Evolutionary conservation across 2,797 vertebrate genomes (phyloP).

Genomic region (Discoglossus pictus): DNA sequence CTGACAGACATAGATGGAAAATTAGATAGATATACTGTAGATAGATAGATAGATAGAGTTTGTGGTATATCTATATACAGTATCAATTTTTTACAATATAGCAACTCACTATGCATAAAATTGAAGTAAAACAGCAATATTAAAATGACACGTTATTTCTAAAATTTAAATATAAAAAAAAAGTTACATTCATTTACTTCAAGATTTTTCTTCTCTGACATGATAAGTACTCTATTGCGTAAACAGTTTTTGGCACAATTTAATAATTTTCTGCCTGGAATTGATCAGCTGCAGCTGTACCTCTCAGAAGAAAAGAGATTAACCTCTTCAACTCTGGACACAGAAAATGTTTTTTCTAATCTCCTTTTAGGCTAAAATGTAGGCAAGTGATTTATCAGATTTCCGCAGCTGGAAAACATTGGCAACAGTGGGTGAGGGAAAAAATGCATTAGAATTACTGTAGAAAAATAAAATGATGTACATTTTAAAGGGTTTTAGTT

Average conservation of each 20-base stretch:
- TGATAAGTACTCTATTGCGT: conserved; percentile 30
- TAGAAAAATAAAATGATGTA: too few species aligned
- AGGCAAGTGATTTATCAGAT: conserved; percentile 39
- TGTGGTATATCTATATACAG: too few species aligned
- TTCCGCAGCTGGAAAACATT: conserved; percentile 39
- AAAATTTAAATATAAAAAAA: conserved; percentile 31
- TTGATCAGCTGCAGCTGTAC: conserved; percentile 45
- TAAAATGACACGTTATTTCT: conserved; percentile 19
- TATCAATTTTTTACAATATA: too few species aligned
- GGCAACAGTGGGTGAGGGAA: neutral
- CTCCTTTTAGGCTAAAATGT: conserved; percentile 26
- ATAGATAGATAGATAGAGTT: too few species aligned
- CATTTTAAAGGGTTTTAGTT: too few species aligned
- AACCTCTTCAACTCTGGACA: conserved; percentile 46
- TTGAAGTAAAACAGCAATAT: too few species aligned
- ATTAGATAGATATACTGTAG: too few species aligned
- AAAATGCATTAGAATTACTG: too few species aligned
- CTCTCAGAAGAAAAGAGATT: conserved; percentile 44
- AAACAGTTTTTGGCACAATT: conserved; percentile 36
- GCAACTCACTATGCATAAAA: too few species aligned
- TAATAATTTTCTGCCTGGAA: conserved; percentile 37
- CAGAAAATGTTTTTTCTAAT: conserved; percentile 44
- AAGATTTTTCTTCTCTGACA: conserved; percentile 26
- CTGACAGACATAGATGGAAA: too few species aligned
- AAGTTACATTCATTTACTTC: conserved; percentile 37